These are phyloP conservation scores for Limnodromus scolopaceus DNA, from an alignment of 2,797 vertebrate species.

Conservation along the genomic window DNA sequence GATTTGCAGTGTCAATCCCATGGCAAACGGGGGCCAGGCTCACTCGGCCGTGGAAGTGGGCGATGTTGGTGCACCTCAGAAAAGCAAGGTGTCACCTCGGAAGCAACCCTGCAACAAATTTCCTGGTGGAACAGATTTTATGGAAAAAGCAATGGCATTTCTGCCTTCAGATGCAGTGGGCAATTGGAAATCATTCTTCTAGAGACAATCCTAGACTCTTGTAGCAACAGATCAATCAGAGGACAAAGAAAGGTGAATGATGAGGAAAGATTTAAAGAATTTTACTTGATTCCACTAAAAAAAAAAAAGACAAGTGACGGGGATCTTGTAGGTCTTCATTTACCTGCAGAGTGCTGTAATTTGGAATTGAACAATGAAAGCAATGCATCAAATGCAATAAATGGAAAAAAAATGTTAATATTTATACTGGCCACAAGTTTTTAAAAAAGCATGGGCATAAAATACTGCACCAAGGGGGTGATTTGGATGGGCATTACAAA, in stretches of 20 bases:
- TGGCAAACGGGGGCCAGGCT: not conserved
- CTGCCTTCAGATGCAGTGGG: not conserved
- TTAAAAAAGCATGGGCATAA: not conserved
- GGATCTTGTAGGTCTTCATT: not conserved
- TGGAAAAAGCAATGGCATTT: not conserved
- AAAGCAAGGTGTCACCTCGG: not conserved
- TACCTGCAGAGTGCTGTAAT: not conserved
- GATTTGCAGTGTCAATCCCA: not conserved
- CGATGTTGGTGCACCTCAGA: fast-evolving
- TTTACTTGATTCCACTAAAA: not conserved
- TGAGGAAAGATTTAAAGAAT: not conserved
- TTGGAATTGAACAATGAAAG: not conserved
- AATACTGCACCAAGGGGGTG: not conserved
- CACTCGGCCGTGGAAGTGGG: not conserved
- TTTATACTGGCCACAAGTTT: not conserved
- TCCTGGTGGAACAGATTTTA: not conserved
- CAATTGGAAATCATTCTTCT: not conserved
- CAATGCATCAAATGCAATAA: not conserved
- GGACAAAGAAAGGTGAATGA: not conserved
- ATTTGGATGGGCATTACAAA: not conserved
- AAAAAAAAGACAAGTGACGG: not conserved
- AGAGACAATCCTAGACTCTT: not conserved
- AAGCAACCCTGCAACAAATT: not conserved
- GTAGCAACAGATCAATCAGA: not conserved
- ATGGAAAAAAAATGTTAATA: not conserved